Base-by-base conservation (phyloP, 2,113 vertebrate species). In the Anoura caudifer region DNA sequence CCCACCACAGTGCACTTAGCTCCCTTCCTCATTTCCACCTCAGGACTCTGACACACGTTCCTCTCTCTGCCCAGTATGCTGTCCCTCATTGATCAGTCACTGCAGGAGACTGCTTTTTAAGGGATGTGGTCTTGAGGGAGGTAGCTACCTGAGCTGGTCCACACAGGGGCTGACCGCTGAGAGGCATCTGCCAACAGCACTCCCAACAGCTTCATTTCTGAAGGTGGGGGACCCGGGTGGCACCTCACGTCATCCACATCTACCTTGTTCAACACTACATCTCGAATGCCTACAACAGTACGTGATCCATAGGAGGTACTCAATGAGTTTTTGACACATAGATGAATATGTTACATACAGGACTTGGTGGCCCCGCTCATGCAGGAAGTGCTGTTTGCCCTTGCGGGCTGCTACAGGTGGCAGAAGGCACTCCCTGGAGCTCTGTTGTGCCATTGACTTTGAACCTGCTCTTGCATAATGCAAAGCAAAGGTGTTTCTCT, bases 401-500 rank as follows among this genome's bases (percentile, higher is more conserved):
- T 69, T 6, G 1, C 22, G 3, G 36, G 47, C 17, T 4, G 31
- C 43, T 47, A 2, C 38, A 0, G 3, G 14, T 8, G 26, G 38
- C 17, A 33, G 13, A 20, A 33, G 47, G 52, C 16, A 63, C 28
- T 77, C 8, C 65, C 41, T 14, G 0, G 10, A 20, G 28, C 56
- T 45, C 79, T 31, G 31, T 31, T 1, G 0, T 5, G 6, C 26
- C 76, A 2, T 41, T 80, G 89, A 59, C 80, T 92, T 75, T 56
- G 88, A 28, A 31, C 47, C n/a, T 63, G 70, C 85, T 95, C 81
- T 9, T 13, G 16, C 59, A 33, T 24, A 52, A 65, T 2, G 5
- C 69, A 59, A 70, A 59, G 38, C 56, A 56, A 56, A 81, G 12
- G 38, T 26, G 26, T 59, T n/a, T 75, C 63, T 69, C 13, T 63